Conservation (phyloP, 1,140 invertebrate species). For the Drosophila novamexicana region DNA sequence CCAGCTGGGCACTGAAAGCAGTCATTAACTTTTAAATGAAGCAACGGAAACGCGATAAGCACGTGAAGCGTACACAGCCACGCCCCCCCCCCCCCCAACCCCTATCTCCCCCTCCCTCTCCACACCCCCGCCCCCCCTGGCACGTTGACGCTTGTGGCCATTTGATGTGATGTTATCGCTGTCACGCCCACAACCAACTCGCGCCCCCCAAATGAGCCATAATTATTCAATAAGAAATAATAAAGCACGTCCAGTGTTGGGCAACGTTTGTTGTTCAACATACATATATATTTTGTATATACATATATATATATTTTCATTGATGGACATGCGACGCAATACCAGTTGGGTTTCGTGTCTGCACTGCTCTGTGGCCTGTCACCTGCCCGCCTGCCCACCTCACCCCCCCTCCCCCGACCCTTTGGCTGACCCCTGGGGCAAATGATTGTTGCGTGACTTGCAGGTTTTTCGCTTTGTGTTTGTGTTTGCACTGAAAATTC, state of each 20-base stretch:
- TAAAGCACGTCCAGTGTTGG: constrained; percentile 47
- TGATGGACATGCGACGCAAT: constrained; percentile 60
- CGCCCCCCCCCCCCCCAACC: not conserved
- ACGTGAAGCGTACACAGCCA: constrained; percentile 62
- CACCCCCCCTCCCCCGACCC: not conserved
- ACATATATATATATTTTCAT: constrained; percentile 47
- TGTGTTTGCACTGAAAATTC: constrained; percentile 66
- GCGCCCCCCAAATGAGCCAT: constrained; percentile 74
- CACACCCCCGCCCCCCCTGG: not conserved
- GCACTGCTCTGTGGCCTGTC: no score
- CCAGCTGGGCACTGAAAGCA: constrained; percentile 69
- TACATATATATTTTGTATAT: constrained; percentile 19
- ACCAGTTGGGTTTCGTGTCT: not conserved
- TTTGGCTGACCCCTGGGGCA: constrained; percentile 40
- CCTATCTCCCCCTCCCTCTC: no score
- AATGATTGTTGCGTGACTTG: constrained; percentile 82
- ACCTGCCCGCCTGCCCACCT: no score
- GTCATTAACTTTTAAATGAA: constrained; percentile 83
- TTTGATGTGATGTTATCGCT: constrained; percentile 52
- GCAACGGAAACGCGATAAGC: constrained; percentile 81
- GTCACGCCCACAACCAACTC: constrained; percentile 40
- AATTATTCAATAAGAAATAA: constrained; percentile 84
- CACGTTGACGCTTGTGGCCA: constrained; percentile 34
- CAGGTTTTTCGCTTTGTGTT: constrained; percentile 57
- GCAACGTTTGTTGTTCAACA: constrained; percentile 34